These are phyloP conservation scores for Cottus gobio DNA, from an alignment of 2,113 vertebrate species.

Conservation along the genomic window DNA sequence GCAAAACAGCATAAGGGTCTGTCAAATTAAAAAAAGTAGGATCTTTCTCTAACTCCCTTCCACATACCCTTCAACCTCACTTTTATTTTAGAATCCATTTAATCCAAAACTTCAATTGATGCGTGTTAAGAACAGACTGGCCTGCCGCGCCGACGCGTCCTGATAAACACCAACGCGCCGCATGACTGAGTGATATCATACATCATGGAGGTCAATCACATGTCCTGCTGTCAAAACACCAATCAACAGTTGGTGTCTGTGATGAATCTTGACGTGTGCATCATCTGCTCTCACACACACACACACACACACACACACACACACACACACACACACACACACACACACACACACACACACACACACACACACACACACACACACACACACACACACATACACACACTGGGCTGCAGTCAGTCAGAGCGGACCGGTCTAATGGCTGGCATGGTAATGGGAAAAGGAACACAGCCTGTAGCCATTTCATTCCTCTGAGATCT, in stretches of 20 bases:
- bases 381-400: constrained; percentile 23
- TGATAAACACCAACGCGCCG: constrained; percentile 7
- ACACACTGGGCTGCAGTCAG: constrained; percentile 36
- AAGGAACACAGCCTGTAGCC: constrained; percentile 65
- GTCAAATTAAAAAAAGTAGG: neutral
- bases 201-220: constrained; percentile 62
- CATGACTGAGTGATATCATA: constrained; percentile 39
- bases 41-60: neutral
- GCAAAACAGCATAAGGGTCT: neutral
- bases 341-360: constrained; percentile 12
- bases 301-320: constrained; percentile 23
- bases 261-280: constrained; percentile 67
- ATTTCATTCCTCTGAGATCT: constrained; percentile 59
- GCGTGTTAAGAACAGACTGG: constrained; percentile 9
- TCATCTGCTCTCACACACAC: constrained; percentile 39
- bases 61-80: neutral
- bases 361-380: neutral
- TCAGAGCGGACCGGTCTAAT: constrained; percentile 46
- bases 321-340: constrained; percentile 21
- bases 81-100: neutral
- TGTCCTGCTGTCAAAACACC: constrained; percentile 67
- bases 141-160: neutral
- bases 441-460: constrained; percentile 41
- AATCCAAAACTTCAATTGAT: neutral
- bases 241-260: constrained; percentile 39